phyloP scores from a whole-genome alignment of 2,888 invertebrate genomes.

The Lepidochrysops patricia region DNA sequence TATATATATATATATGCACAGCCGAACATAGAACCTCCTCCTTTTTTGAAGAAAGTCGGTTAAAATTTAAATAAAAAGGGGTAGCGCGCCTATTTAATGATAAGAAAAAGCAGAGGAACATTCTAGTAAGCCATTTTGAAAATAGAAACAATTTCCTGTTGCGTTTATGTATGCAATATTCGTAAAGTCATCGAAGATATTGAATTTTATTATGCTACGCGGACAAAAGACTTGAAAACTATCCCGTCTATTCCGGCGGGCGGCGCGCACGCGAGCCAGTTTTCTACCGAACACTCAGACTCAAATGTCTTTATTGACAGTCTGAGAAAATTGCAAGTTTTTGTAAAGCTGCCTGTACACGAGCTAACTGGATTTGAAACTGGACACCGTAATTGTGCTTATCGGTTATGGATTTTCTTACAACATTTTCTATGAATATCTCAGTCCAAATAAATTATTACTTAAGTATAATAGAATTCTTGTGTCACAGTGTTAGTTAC shows the following conservation, averaged over 20 bases:
- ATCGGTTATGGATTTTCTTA: too few species aligned
- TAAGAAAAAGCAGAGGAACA: neutral
- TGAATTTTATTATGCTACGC: slow-evolving; percentile 6
- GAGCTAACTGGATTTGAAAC: too few species aligned
- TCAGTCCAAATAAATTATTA: too few species aligned
- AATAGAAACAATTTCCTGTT: slow-evolving; percentile 11
- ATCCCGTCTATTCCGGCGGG: neutral
- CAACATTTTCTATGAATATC: too few species aligned
- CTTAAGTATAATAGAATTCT: too few species aligned
- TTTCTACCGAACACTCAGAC: neutral
- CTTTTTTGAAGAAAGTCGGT: too few species aligned
- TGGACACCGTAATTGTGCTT: too few species aligned
- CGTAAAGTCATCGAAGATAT: slow-evolving; percentile 9
- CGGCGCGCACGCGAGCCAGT: neutral
- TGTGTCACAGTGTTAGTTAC: too few species aligned
- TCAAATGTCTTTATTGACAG: slow-evolving; percentile 10
- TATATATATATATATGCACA: too few species aligned
- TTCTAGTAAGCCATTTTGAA: neutral
- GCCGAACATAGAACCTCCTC: too few species aligned
- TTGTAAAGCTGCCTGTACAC: neutral
- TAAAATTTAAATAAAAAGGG: neutral
- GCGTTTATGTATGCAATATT: slow-evolving; percentile 12
- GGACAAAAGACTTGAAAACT: slow-evolving; percentile 7
- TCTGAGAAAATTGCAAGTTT: slow-evolving; percentile 5
- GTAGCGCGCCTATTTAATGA: neutral